Base-by-base conservation (phyloP, 2,113 vertebrate genomes). In the Crotalus tigris region DNA sequence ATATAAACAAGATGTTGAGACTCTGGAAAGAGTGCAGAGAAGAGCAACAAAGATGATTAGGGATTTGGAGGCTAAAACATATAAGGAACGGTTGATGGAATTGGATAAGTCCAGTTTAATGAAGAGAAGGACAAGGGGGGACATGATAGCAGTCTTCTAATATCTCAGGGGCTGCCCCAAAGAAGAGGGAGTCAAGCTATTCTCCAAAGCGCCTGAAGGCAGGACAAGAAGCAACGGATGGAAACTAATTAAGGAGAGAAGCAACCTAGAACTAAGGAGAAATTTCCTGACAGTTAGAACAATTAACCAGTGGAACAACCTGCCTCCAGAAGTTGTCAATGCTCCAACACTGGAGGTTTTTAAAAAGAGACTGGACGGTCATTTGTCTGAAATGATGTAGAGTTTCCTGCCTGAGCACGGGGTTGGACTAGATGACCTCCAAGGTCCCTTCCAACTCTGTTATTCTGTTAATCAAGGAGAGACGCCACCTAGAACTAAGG, bases 71-170 rank as follows among this genome's bases (percentile, higher is more conserved):
- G 23, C 58, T 59, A 59, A 59, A 59, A 0, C 58, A 51, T 51
- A 8, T 7, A 51, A 51, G 1, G 49, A 59, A 59, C 23, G 7
- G 1, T 10, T 59, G 58, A 1, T 3, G 23, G 2, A 24, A 59
- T 9, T 59, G 23, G 58, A 8, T 26, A 0, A 3, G 23, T 59
- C 23, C 3, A 3, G 23, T 59, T 59, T 59, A 8, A 59, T 3
- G 23, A 59, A 59, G 24, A 59, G 23, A 59, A 59, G 23, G 0
- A 59, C 0, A 0, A 26, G 58, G 23, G 58, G 58, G 0, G 61
- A 15, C 29, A n/a, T 0, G 29, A n/a, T 13, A n/a, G 61, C 61
- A 13, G 29, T 2, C 0, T 13, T n/a, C 29, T 1, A 69, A 2
- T 69, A n/a, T 69, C 0, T 69, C 1, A n/a, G 61, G 61, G 61